Base-by-base conservation (phyloP, 2,888 invertebrate genomes). In the Synanthedon formicaeformis region DNA sequence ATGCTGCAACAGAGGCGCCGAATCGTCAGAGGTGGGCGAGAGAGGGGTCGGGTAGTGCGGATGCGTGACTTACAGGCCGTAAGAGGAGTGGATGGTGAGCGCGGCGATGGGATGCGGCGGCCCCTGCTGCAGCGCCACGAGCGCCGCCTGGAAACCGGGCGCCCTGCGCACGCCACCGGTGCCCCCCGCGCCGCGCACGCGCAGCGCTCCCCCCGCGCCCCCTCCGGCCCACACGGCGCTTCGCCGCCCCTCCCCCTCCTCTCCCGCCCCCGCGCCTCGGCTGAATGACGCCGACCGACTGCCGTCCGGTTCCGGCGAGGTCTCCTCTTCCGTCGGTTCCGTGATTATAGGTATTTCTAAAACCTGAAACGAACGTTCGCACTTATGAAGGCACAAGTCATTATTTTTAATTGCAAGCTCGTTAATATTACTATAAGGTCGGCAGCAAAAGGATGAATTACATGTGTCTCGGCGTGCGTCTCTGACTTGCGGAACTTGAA, bases 401-500 rank as follows among this genome's bases (percentile, higher is more conserved):
- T 16, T 16, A 12, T 13, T 6, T n/a, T 16, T 12, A 23, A 23
- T 23, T 23, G 23, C 23, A 23, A 23, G 23, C 23, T 23, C 23
- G 23, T 23, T 23, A 13, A 51, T 14, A 23, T 40, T 23, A 5
- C 23, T 23, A n/a, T n/a, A 23, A 18, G 5, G 23, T 23, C 23
- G 4, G 3, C 23, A 23, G 23, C 23, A 34, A 34, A 34, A 34
- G 2, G 8, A 10, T 10, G 34, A 81, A 88, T 80, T 60, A 95
- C 95, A 72, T 93, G 90, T 53, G 94, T 92, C 83, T 96, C 96
- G 48, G 92, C 91, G 71, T 91, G 92, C 64, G 92, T 91, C 81
- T 99, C 99, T 58, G 92, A 90, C 87, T 97, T 98, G 71, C 95
- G 93, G 89, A 98, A 99, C 81, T 96, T 95, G 90, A 98, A 99